phyloP scores from a whole-genome alignment of 2,113 vertebrate genomes.

The Pseudonaja textilis region DNA sequence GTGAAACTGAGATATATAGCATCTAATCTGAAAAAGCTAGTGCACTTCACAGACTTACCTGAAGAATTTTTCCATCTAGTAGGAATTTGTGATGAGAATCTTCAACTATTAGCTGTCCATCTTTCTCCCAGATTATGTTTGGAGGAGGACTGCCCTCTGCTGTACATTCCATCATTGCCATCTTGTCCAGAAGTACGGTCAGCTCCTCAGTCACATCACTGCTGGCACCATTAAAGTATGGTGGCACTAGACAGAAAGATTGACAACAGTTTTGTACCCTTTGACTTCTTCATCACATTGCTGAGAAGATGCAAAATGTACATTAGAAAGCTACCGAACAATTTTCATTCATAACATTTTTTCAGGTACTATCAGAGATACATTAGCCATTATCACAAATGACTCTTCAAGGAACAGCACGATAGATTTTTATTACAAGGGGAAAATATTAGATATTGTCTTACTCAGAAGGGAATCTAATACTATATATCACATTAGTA shows the following conservation, averaged over 20 bases:
- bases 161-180: constrained; percentile 77
- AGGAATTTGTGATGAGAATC: constrained; percentile 70
- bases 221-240: constrained; percentile 75
- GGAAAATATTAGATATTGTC: not conserved
- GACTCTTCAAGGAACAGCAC: not conserved
- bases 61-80: constrained; percentile 80
- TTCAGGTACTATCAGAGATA: not conserved
- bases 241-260: constrained; percentile 78
- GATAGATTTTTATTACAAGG: not conserved
- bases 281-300: not conserved
- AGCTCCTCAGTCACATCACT: constrained; percentile 81
- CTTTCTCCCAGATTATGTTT: constrained; percentile 86
- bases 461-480: not conserved
- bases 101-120: constrained; percentile 73
- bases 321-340: not conserved
- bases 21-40: not conserved
- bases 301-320: not conserved
- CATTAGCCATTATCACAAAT: not conserved
- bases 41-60: constrained; percentile 69
- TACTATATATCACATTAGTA: not conserved
- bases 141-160: constrained; percentile 83
- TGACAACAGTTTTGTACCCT: not conserved
- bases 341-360: not conserved
- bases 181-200: constrained; percentile 78
- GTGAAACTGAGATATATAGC: not conserved